Evolutionary conservation across 2,113 vertebrate genomes (phyloP).

Genomic region (Poicephalus meyeri): DNA sequence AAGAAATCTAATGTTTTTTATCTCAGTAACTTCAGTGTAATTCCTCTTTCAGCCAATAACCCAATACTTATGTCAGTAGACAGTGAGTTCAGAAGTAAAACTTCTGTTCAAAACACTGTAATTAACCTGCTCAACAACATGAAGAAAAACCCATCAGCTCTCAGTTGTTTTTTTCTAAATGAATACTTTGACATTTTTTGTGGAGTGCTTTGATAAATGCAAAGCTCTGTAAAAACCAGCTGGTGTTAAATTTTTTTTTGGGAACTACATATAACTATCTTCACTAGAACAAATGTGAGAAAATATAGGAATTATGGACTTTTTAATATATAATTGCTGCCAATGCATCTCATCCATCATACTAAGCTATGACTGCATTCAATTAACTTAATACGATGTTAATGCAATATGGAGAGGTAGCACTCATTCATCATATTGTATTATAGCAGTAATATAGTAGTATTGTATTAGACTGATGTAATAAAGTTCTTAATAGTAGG

Average conservation of each 20-base stretch:
- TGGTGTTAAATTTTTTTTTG: background rate
- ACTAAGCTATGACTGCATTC: slow-evolving; percentile 6
- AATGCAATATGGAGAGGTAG: slow-evolving; percentile 56
- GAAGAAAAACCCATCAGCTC: background rate
- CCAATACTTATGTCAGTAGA: background rate
- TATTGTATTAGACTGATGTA: slow-evolving; percentile 61
- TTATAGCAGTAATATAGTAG: slow-evolving; percentile 48
- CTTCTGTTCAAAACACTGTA: background rate
- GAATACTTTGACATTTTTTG: background rate
- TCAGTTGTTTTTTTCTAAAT: background rate
- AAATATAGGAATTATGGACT: background rate
- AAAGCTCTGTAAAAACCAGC: background rate
- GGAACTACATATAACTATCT: background rate
- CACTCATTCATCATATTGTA: slow-evolving; percentile 68
- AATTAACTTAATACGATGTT: slow-evolving; percentile 54
- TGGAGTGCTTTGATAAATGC: background rate
- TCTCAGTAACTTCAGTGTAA: background rate
- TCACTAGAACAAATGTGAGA: background rate
- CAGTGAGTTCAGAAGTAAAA: background rate
- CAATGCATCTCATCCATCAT: slow-evolving; percentile 67
- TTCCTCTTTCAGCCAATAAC: background rate
- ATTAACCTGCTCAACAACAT: background rate
- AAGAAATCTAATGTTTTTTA: background rate
- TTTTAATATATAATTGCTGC: slow-evolving; percentile 34
- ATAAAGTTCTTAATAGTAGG: slow-evolving; percentile 57